Percentiles rank a stretch among this genome's conserved stretches.
phyloP scores from a whole-genome alignment of 2,113 vertebrate species.

The Podarcis muralis region DNA sequence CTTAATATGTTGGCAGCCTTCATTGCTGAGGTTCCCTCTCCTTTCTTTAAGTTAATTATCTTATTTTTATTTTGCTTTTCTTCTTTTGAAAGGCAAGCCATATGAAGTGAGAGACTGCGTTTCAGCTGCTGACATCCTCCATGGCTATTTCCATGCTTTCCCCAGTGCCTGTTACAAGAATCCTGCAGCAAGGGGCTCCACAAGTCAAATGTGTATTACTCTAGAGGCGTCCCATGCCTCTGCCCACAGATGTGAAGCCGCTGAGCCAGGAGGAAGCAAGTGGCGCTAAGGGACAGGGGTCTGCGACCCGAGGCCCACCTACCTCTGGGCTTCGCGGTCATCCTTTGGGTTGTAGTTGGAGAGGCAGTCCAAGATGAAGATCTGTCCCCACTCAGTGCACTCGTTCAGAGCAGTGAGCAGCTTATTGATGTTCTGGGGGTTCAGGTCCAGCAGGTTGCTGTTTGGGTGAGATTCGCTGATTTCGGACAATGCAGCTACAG shows the following conservation, averaged over 20 bases:
- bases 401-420: conserved; percentile 96
- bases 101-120: too few species aligned
- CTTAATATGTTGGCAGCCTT: too few species aligned
- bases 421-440: conserved; percentile 99
- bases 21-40: too few species aligned
- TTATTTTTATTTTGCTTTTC: too few species aligned
- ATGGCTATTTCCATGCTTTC: neutral
- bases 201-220: neutral
- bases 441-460: conserved; percentile 97
- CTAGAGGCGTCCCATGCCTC: neutral
- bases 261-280: too few species aligned
- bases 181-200: neutral
- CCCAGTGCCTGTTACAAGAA: neutral
- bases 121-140: neutral
- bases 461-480: conserved; percentile 99
- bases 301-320: neutral
- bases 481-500: conserved; percentile 95
- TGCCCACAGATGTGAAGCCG: neutral
- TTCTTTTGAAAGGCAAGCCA: too few species aligned
- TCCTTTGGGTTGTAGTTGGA: conserved; percentile 99
- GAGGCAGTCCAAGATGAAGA: conserved; percentile 98
- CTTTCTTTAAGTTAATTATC: too few species aligned
- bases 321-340: conserved; percentile 97
- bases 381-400: conserved; percentile 99
- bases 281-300: neutral